Base-by-base conservation (phyloP, 2,888 invertebrate species). In the Drosophila mulleri region DNA sequence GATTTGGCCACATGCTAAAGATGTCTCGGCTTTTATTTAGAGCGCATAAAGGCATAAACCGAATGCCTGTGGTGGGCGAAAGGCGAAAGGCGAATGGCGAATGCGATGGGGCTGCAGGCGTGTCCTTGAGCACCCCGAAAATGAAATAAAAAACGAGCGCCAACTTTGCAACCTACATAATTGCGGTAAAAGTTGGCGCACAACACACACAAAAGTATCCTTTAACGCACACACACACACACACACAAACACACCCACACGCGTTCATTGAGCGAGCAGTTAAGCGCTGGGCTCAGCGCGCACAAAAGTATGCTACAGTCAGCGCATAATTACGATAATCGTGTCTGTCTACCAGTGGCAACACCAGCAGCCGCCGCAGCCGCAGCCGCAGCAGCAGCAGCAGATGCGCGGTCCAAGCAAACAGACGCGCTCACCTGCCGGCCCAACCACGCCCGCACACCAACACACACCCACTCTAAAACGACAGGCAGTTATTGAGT, bases 321-420 rank as follows among this genome's bases (percentile, higher is more conserved):
- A 71, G 73, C 83, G 88, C 90, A 88, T 89, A 89, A 90, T 89
- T 88, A 87, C 90, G 87, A 90, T 88, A 88, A 90, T 89, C 89
- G 88, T 82, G 83, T 83, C 87, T 82, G 82, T 80, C 86, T 83
- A 67, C 60, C 72, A 73, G 57, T 29, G 20, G 42, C 42, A 29
- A 32, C 32, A 32, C 11, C 32, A 32, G 42, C 56, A 62, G 52
- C 32, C 18, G 42, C 42, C 60, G 39, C 45, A 26, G 41, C 23
- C 6, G 26, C 26, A 7, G 44, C 50, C 12, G 42, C 42, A 60
- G 20, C 45, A 26, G 41, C 23, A 37, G 20, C 57, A 23, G 44
- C 44, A 16, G 57, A n/a, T n/a, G n/a, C n/a, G 57, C 45, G 45
- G 72, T 72, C 72, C 76, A 77, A 67, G 54, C 63, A 69, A 77